Base-by-base conservation (phyloP, 2,888 invertebrate species). In the Euclidia mi region DNA sequence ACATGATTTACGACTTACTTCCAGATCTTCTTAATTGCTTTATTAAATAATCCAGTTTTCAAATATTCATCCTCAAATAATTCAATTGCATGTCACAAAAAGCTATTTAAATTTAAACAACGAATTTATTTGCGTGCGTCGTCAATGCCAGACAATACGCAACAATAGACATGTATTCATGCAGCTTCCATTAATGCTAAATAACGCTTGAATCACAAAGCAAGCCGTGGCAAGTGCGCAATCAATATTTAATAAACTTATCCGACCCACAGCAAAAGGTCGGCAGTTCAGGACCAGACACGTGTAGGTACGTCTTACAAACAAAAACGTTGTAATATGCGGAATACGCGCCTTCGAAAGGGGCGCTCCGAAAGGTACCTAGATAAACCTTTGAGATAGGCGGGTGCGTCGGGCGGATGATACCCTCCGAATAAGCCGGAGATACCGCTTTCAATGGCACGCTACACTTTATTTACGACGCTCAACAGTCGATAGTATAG, bases 391-490 rank as follows among this genome's bases (percentile, higher is more conserved):
- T 57, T 56, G 6, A 37, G 51, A 40, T 57, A 60, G 44, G 45
- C 51, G 10, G 40, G 9, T 35, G 64, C 60, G 56, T 31, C 48
- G 46, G 57, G 64, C 67, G 31, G 47, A 55, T 56, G 64, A 65
- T 57, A 59, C 59, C 52, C 51, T 41, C 38, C 4, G 38, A 63
- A 70, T 60, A 70, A 60, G 40, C 37, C 45, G 18, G 46, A 62
- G 62, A 61, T 56, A 50, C 25, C 31, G 40, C 25, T 17, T 41
- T 52, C 45, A 63, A 69, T 56, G 59, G 56, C 56, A 28, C 35
- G 50, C 57, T 62, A 56, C 50, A 32, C 34, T 57, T 60, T 70
- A 60, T 70, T 70, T 70, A 70, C 52, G 56, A 60, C 41, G 50
- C 35, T 14, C 34, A 35, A 32, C 32, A 20, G n/a, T 17, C n/a